Base-by-base conservation (phyloP, 2,797 vertebrate species). In the Australoheros facetus region DNA sequence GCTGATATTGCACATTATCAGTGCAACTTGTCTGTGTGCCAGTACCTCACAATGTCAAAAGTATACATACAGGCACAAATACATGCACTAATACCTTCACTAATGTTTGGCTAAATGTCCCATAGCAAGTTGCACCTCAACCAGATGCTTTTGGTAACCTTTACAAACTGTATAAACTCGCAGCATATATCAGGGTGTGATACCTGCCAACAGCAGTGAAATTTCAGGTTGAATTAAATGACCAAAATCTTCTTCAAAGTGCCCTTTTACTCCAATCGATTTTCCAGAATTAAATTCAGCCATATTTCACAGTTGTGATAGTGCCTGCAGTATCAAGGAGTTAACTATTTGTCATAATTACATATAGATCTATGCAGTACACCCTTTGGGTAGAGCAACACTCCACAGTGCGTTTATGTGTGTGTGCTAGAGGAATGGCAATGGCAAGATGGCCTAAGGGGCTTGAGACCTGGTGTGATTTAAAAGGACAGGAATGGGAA, bases 331-430 rank as follows among this genome's bases (percentile, higher is more conserved):
- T 71, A 84, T 78, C 55, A 76, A 79, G 82, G 80, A 84, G 75
- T 66, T 79, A 79, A 86, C 85, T 78, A 87, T 91, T 93, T 91
- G 90, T 94, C 89, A 90, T 89, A 88, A 92, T 92, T 87, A 69
- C 62, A 51, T 69, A 93, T 88, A 81, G 81, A 84, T 87, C 81
- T 76, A 48, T 75, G 83, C 73, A 26, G 30, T 53, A 78, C 74
- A 58, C 90, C 80, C 79, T 75, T 19, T 56, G 80, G 88, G 77
- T 74, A 76, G 42, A 83, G 62, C 62, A 19, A n/a, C 54, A 77
- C 73, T 58, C 23, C 13, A 53, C 28, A 12, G 37, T 57, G 53
- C 34, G 48, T 21, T 10, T 53, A 23, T 77, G 5, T 59, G 59
- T 77, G 74, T 81, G 81, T 71, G 77, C 45, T 66, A 17, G 60